Conservation (phyloP, 2,113 vertebrate genomes). For the Cyanistes caeruleus region DNA sequence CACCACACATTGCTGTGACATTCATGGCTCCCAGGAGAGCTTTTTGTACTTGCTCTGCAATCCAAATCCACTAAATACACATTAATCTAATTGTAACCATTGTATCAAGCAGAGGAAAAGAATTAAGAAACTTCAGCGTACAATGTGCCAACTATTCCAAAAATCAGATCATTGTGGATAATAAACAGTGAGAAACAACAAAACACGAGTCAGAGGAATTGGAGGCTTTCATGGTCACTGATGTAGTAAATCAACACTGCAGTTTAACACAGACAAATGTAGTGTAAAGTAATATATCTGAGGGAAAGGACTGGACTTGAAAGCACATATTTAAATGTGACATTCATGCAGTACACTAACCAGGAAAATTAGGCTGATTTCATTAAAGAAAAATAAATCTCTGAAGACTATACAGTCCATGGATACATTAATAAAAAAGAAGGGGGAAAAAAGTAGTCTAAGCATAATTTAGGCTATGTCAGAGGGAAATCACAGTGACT, state of each 20-base stretch:
- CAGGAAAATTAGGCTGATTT: conserved; percentile 39
- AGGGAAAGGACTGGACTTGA: background rate
- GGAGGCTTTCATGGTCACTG: background rate
- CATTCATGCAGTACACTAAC: background rate
- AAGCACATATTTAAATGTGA: conserved; percentile 37
- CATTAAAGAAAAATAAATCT: conserved; percentile 50
- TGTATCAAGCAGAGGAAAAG: background rate
- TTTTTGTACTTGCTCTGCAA: background rate
- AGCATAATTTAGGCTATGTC: conserved; percentile 2
- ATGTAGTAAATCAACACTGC: conserved; percentile 41
- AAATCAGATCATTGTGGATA: background rate
- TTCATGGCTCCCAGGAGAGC: background rate
- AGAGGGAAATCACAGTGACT: background rate
- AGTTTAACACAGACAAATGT: conserved; percentile 21
- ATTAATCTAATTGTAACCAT: background rate
- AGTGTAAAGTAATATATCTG: conserved; percentile 25
- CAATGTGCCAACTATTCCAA: background rate
- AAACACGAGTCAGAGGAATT: conserved; percentile 7
- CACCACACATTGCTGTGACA: background rate
- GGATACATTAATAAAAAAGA: background rate
- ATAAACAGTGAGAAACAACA: conserved; percentile 16
- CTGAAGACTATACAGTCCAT: background rate
- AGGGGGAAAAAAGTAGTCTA: background rate
- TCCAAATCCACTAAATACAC: background rate
- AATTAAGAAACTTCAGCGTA: background rate